These are phyloP conservation scores for Furnarius figulus DNA, from an alignment of 2,113 vertebrate species.

Conservation along the genomic window DNA sequence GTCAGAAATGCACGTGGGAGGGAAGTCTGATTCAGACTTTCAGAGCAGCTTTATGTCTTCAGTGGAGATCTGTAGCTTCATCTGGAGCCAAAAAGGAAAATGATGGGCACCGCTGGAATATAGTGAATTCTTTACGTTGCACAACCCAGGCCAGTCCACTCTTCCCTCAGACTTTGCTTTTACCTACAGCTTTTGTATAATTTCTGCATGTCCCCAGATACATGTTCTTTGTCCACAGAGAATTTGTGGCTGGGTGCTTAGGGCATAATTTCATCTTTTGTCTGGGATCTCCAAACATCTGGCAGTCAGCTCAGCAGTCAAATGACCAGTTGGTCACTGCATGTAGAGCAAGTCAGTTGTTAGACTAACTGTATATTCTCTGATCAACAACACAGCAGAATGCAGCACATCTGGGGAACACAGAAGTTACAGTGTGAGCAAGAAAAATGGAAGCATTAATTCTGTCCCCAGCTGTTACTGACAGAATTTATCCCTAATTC, in stretches of 20 bases:
- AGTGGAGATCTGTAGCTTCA: background rate
- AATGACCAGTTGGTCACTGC: background rate
- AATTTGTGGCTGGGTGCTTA: background rate
- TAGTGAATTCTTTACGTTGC: background rate
- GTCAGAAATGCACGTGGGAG: slow-evolving; percentile 57
- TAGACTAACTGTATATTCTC: background rate
- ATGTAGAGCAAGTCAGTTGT: background rate
- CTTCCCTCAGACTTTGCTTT: background rate
- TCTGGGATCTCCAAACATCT: background rate
- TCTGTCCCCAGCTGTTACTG: background rate
- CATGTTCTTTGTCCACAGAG: background rate
- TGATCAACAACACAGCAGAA: background rate
- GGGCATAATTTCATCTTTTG: background rate
- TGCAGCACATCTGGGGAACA: background rate
- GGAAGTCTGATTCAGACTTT: background rate
- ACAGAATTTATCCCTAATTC: background rate
- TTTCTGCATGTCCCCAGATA: background rate
- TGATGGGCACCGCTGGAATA: background rate
- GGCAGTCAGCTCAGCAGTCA: background rate
- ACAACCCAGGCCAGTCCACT: background rate
- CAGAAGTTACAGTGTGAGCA: background rate
- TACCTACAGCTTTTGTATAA: background rate
- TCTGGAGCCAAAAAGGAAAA: background rate
- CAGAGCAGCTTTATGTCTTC: background rate
- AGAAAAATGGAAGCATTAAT: slow-evolving; percentile 38